Base-by-base conservation (phyloP, 2,888 invertebrate species). In the Amiota minor region DNA sequence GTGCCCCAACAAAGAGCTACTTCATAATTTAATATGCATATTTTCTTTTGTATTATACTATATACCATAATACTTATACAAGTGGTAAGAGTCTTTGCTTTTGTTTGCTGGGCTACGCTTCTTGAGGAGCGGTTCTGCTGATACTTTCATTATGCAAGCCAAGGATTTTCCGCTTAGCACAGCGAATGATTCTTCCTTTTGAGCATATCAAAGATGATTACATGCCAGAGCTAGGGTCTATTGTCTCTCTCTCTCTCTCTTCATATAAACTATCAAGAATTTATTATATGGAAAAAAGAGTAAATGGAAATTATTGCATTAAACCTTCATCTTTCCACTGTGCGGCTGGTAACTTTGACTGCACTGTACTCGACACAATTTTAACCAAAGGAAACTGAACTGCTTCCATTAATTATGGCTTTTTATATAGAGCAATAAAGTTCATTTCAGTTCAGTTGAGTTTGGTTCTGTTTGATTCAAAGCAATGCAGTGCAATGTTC, bases 401-500 rank as follows among this genome's bases (percentile, higher is more conserved):
- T 72, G 80, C 73, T 46, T 80, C 81, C 83, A 81, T 81, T 84
- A 82, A 81, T 82, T 85, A 82, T 85, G 82, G 78, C 84, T 85
- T 85, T 82, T 82, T 85, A 35, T 35, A 35, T 35, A 35, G 35
- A 35, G 35, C 35, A 35, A 35, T 35, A 35, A 4, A 35, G 35
- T 35, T 35, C 6, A 35, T 20, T n/a, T 18, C 59, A 59, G 20
- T 10, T n/a, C 18, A 3, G 10, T 56, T 56, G 6, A 56, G 11
- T 56, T n/a, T 10, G 10, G 59, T 20, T 35, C 35, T 6, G 85
- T 78, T 79, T 76, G 75, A 18, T n/a, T n/a, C n/a, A n/a, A n/a
- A n/a, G n/a, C n/a, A n/a, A n/a, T n/a, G n/a, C 75, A 76, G 76
- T 53, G 76, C 75, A 72, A 75, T 53, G 20, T 18, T 59, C 20